Evolutionary conservation across 2,113 vertebrate genomes (phyloP), one percentile per base, ranked within the genome.

Genomic region (Periophthalmodon schlosseri): DNA sequence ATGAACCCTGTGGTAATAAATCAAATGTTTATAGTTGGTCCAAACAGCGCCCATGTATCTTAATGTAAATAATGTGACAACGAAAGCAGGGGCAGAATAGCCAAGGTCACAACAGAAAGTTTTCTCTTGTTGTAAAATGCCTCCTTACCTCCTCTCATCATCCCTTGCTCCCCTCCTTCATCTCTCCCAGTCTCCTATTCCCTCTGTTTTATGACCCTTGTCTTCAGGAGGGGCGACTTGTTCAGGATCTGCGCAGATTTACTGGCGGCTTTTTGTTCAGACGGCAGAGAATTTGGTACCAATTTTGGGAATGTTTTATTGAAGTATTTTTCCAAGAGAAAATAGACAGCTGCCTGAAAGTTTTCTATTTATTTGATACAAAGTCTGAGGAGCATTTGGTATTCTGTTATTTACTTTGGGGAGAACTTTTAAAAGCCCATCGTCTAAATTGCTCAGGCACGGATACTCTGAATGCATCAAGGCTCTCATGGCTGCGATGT

Each of bases 181-280:
- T 90, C 84, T 86, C 86, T 66, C 75, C 63, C 80, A 68, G n/a
- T 75, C 82, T 82, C 68, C 73, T 60, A 74, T 86, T 83, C 75
- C 73, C 72, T 67, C 76, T 88, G 86, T 89, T 92, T 92, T 89
- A 92, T 89, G 89, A 82, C 78, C 88, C 90, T 89, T 91, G 88
- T 92, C 88, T 85, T 66, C 57, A 77, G 70, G 86, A 86, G 82
- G 82, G 70, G 86, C 83, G 87, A 90, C 86, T 88, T 87, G 89
- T 89, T 87, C 82, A 83, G 85, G 89, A 90, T 91, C 87, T 88
- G 81, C 72, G 75, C 84, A 89, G 91, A 92, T 92, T 91, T 92
- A 91, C 87, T 85, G 82, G 84, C 82, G 77, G 70, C 81, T 78
- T 87, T 87, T 86, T 73, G 83, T 80, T 77, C 58, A 86, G 80